Evolutionary conservation across 2,113 vertebrate species (phyloP).

Genomic region (Malaclemys terrapin): DNA sequence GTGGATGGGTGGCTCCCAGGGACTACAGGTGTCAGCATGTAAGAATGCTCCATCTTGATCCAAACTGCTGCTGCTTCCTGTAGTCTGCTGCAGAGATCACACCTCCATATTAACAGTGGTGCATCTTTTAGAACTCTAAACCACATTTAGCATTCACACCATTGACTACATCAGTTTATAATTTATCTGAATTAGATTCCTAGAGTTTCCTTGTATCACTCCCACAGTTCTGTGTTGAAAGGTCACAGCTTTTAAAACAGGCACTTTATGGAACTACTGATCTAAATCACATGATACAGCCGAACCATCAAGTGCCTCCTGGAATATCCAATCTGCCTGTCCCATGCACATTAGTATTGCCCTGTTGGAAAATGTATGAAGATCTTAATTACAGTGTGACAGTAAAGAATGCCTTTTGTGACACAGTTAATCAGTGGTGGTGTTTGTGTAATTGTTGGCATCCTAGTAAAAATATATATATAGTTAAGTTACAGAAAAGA

Average conservation of each 20-base stretch:
- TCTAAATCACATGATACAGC: neutral
- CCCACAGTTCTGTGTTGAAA: neutral
- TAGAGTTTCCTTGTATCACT: neutral
- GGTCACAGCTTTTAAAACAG: neutral
- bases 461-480: neutral
- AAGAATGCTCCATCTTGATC: conserved; percentile 4
- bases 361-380: neutral
- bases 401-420: conserved; percentile 18
- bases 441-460: conserved; percentile 10
- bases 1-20: conserved; percentile 32
- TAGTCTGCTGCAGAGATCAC: neutral
- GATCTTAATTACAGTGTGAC: neutral
- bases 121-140: neutral
- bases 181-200: conserved; percentile 2
- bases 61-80: neutral
- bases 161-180: neutral
- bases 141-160: neutral
- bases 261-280: neutral
- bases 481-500: conserved; percentile 30
- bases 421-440: neutral
- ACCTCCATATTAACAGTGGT: neutral
- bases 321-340: neutral
- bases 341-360: neutral
- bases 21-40: conserved; percentile 16
- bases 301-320: conserved; percentile 10